These are phyloP conservation scores for Mormyrus proboscirostris DNA, from an alignment of 2,797 vertebrate genomes.

Conservation along the genomic window DNA sequence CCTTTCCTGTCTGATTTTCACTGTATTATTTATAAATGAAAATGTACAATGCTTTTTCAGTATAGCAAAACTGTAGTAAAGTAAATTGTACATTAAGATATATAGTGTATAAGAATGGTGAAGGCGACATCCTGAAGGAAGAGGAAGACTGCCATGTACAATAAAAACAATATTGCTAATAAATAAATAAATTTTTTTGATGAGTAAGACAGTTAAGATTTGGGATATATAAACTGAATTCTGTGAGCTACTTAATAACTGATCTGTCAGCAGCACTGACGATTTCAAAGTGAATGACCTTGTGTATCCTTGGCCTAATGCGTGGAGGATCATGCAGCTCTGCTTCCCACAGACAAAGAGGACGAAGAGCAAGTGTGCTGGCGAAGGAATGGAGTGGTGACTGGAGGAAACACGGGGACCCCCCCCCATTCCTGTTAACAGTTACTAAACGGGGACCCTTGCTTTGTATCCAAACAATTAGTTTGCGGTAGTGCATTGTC, in stretches of 20 bases:
- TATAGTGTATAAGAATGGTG: background rate
- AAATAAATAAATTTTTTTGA: background rate
- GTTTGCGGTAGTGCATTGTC: background rate
- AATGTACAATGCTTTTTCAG: background rate
- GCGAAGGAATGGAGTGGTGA: background rate
- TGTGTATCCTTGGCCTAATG: background rate
- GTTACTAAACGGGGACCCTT: background rate
- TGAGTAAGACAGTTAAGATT: background rate
- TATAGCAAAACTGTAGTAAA: background rate
- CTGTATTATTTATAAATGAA: background rate
- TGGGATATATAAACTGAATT: background rate
- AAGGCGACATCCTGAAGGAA: background rate
- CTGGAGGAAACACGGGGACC: background rate
- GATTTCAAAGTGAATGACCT: background rate
- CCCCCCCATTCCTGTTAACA: background rate
- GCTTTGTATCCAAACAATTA: background rate
- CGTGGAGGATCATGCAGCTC: background rate
- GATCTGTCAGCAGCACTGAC: background rate
- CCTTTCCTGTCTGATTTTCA: background rate
- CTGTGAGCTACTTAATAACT: background rate
- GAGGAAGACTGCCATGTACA: background rate
- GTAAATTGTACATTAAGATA: background rate
- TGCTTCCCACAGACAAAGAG: background rate
- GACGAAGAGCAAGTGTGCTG: background rate
- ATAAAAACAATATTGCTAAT: background rate